Conservation (phyloP, 2,113 vertebrate species). For the Bubo bubo region DNA sequence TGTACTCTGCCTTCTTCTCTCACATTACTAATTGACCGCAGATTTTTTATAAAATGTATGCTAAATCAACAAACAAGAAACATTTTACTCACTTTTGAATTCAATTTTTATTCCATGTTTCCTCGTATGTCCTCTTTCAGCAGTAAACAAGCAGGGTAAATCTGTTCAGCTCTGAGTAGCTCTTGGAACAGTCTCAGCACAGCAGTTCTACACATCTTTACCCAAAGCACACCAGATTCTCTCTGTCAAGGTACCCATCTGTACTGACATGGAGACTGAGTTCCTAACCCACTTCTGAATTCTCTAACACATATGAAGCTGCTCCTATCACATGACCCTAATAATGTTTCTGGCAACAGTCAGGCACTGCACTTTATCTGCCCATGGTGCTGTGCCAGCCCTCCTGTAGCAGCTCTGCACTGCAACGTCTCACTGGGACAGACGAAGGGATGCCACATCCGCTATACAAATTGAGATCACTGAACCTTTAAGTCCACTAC, state of each 20-base stretch:
- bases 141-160: conserved; percentile 22
- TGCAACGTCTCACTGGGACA: background rate
- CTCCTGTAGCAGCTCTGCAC: background rate
- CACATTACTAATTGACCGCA: too few relatives aligned
- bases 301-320: background rate
- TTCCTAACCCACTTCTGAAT: conserved; percentile 28
- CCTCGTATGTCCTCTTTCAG: background rate
- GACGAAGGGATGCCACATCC: background rate
- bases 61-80: too few relatives aligned
- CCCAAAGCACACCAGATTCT: background rate
- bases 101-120: background rate
- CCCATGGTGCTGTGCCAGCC: accelerated
- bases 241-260: background rate
- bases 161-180: background rate
- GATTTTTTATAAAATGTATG: too few relatives aligned
- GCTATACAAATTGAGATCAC: background rate
- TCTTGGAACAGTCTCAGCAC: background rate
- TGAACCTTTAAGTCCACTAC: background rate
- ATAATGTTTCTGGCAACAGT: background rate
- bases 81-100: too few relatives aligned
- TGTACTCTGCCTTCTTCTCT: too few relatives aligned
- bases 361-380: background rate
- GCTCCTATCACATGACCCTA: background rate
- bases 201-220: background rate
- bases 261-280: background rate